These are phyloP conservation scores for Blastobasis adustella DNA, from an alignment of 2,888 invertebrate species.

Conservation along the genomic window DNA sequence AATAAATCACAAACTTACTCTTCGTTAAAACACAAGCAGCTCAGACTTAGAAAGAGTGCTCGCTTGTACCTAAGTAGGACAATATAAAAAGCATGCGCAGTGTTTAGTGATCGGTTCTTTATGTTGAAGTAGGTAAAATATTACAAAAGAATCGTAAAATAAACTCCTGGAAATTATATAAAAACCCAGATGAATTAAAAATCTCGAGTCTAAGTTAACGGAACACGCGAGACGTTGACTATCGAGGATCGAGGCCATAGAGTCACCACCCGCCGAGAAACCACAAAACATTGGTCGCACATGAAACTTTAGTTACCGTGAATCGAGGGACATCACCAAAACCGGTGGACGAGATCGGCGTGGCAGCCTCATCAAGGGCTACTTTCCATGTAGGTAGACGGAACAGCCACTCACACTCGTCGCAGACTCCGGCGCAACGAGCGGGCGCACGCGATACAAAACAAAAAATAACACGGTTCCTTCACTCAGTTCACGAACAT, in stretches of 20 bases:
- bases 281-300: conserved; percentile 38
- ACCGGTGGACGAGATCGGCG: conserved; percentile 37
- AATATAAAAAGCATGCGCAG: too few species aligned
- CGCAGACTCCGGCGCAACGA: conserved; percentile 50
- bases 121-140: too few species aligned
- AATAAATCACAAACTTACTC: too few species aligned
- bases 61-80: too few species aligned
- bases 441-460: conserved; percentile 67
- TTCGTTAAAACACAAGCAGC: too few species aligned
- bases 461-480: conserved; percentile 69
- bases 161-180: background rate
- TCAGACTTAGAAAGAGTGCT: too few species aligned
- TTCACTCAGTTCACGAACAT: conserved; percentile 55
- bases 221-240: conserved; percentile 38
- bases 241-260: conserved; percentile 65
- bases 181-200: conserved; percentile 25
- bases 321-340: conserved; percentile 54
- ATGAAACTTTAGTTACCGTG: conserved; percentile 54
- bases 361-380: conserved; percentile 56
- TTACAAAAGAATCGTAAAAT: background rate
- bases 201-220: conserved; percentile 34
- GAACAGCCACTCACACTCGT: conserved; percentile 70
- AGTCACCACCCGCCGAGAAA: conserved; percentile 52
- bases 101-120: too few species aligned
- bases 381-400: conserved; percentile 62